Evolutionary conservation across 2,113 vertebrate species (phyloP).

Genomic region (Chaetops frenatus): DNA sequence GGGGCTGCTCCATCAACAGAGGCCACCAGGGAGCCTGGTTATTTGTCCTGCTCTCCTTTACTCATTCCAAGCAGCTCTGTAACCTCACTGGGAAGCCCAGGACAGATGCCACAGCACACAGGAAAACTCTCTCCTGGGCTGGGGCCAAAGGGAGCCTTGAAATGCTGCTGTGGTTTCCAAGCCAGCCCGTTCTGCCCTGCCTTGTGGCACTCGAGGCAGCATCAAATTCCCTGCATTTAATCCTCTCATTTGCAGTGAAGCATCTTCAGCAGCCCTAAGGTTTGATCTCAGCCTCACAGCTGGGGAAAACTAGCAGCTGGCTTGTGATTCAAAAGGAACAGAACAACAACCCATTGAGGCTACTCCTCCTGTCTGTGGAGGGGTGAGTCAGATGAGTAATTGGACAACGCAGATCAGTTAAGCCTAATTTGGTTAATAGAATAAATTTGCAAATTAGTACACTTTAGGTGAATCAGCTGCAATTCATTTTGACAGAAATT

Average conservation of each 20-base stretch:
- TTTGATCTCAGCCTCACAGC: background rate
- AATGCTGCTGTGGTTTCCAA: background rate
- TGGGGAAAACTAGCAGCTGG: constrained; percentile 14
- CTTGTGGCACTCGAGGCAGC: background rate
- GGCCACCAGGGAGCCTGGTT: accelerated
- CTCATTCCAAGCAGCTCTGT: background rate
- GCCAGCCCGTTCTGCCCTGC: background rate
- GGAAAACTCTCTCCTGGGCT: background rate
- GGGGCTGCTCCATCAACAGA: background rate
- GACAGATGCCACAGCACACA: background rate
- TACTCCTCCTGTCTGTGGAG: background rate
- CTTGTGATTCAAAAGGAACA: background rate
- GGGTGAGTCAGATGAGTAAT: constrained; percentile 8
- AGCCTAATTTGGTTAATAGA: constrained; percentile 23
- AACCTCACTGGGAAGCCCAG: background rate
- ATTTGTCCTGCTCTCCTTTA: background rate
- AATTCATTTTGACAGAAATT: constrained; percentile 15
- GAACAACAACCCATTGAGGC: background rate
- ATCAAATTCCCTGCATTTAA: background rate
- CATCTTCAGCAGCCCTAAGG: background rate
- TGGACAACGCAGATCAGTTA: constrained; percentile 26
- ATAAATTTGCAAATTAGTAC: constrained; percentile 48
- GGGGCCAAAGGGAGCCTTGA: background rate
- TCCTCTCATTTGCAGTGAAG: background rate
- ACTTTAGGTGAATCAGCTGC: constrained; percentile 30